A percentile compares a stretch with the other conserved stretches of the same genome.
phyloP scores from a whole-genome alignment of 35 echinoderm and acorn worm genomes.

The Anneissia japonica region DNA sequence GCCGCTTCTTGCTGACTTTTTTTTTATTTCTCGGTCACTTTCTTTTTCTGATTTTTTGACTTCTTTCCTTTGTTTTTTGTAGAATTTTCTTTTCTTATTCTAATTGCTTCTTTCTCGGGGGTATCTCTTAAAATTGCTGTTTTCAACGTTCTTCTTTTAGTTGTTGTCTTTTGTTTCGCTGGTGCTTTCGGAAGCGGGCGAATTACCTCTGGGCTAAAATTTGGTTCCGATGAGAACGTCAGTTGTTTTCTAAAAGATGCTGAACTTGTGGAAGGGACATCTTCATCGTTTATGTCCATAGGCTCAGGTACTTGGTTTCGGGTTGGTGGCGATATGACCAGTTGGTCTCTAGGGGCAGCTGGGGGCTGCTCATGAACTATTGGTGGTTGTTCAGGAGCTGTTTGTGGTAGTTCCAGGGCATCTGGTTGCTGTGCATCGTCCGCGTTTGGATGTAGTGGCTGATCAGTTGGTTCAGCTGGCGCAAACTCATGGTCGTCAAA shows the following conservation, averaged over 20 bases:
- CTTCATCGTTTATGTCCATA: no score
- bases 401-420: background rate
- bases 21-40: no score
- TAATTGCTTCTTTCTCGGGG: background rate
- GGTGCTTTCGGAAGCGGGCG: background rate
- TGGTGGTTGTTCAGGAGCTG: background rate
- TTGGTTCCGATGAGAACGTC: no score
- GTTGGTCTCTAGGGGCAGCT: no score
- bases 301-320: no score
- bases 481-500: constrained; percentile 50
- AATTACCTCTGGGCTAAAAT: background rate
- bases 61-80: background rate
- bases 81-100: background rate
- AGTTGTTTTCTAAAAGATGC: no score
- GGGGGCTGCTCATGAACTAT: background rate
- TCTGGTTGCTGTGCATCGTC: background rate
- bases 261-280: no score
- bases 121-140: background rate
- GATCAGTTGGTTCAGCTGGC: constrained; percentile 5
- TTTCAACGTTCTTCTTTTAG: background rate
- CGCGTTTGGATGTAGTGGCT: background rate
- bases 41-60: background rate
- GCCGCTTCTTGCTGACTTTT: no score
- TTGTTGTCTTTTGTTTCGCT: background rate
- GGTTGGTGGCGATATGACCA: no score